Evolutionary conservation across 2,888 invertebrate genomes (phyloP).

Genomic region (Arctia plantaginis): DNA sequence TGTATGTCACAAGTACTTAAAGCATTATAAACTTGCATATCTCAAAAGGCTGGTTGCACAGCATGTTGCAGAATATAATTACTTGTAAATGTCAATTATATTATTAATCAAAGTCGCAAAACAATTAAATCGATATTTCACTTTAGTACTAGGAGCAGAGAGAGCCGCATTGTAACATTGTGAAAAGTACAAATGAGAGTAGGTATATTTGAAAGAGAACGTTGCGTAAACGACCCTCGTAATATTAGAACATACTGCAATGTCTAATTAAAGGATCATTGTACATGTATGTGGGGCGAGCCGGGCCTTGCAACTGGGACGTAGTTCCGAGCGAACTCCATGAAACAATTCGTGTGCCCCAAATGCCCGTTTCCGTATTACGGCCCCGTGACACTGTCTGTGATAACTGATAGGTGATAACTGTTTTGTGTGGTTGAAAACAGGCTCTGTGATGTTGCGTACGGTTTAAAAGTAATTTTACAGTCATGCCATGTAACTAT

Average conservation of each 20-base stretch:
- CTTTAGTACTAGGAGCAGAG: slow-evolving; percentile 8
- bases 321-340: slow-evolving; percentile 66
- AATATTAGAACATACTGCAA: slow-evolving; percentile 61
- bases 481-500: neutral
- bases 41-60: slow-evolving; percentile 16
- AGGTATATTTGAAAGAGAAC: slow-evolving; percentile 53
- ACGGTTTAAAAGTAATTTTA: neutral
- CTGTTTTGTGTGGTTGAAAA: slow-evolving; percentile 25
- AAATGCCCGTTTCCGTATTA: slow-evolving; percentile 76
- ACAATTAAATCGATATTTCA: slow-evolving; percentile 25
- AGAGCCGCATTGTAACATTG: slow-evolving; percentile 26
- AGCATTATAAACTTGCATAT: slow-evolving; percentile 16
- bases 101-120: slow-evolving; percentile 27
- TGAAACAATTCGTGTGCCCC: slow-evolving; percentile 71
- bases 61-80: slow-evolving; percentile 16
- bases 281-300: slow-evolving; percentile 67
- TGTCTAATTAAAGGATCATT: slow-evolving; percentile 76
- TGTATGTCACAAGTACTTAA: neutral
- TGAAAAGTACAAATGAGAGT: slow-evolving; percentile 36
- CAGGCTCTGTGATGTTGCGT: neutral
- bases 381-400: slow-evolving; percentile 51
- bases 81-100: slow-evolving; percentile 23
- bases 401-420: slow-evolving; percentile 31
- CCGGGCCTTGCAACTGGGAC: slow-evolving; percentile 62
- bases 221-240: slow-evolving; percentile 67